phyloP scores from a whole-genome alignment of 2,797 vertebrate genomes.

The Chaetophractus vellerosus region DNA sequence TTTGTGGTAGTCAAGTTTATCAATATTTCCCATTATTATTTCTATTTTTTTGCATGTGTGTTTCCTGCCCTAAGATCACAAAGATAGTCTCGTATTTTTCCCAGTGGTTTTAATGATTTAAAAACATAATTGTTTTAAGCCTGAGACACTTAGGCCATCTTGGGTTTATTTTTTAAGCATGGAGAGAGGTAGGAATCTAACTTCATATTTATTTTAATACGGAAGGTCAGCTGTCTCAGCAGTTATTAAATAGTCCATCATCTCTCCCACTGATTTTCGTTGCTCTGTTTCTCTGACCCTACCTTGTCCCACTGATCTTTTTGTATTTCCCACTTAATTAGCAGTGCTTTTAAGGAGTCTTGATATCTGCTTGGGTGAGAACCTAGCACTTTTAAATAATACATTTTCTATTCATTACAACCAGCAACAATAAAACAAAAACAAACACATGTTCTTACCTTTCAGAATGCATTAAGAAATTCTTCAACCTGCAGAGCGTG shows the following conservation, averaged over 20 bases:
- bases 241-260: background rate
- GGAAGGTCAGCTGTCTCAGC: background rate
- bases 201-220: conserved; percentile 59
- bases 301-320: background rate
- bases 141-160: background rate
- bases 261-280: background rate
- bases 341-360: background rate
- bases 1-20: background rate
- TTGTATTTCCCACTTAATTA: background rate
- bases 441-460: conserved; percentile 32
- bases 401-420: background rate
- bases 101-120: conserved; percentile 17
- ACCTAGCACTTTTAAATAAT: conserved; percentile 16
- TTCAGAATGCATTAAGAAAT: background rate
- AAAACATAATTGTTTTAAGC: conserved; percentile 19
- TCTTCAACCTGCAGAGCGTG: background rate
- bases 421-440: background rate
- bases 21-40: conserved; percentile 36
- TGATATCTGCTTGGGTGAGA: conserved; percentile 6
- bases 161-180: conserved; percentile 51
- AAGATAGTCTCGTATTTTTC: background rate
- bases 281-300: background rate
- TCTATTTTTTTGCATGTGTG: background rate
- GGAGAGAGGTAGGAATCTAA: conserved; percentile 24
- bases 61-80: background rate